Evolutionary conservation across 2,888 invertebrate species (phyloP).

Genomic region (Phaonia tiefii): DNA sequence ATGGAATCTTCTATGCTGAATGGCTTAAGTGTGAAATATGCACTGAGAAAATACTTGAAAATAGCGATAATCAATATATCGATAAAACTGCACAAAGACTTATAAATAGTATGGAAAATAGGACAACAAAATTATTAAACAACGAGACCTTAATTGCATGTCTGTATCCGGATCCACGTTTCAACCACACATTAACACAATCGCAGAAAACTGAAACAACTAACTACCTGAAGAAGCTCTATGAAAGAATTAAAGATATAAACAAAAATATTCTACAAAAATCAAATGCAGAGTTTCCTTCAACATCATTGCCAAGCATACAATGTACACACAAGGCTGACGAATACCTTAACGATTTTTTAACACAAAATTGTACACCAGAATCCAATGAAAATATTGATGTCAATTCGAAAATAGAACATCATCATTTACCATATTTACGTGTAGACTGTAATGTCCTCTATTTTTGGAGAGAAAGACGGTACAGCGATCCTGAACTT

Average conservation of each 20-base stretch:
- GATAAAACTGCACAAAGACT: slow-evolving; percentile 4
- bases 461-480: slow-evolving; percentile 35
- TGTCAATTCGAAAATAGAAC: slow-evolving; percentile 23
- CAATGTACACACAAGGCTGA: not conserved
- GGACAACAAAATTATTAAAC: not conserved
- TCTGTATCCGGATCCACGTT: not conserved
- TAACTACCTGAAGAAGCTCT: slow-evolving; percentile 25
- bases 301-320: not conserved
- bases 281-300: too few relatives aligned
- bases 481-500: slow-evolving; percentile 5
- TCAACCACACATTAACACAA: not conserved
- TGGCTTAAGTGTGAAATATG: slow-evolving; percentile 25
- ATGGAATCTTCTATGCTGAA: slow-evolving; percentile 29
- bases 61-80: not conserved
- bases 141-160: not conserved
- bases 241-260: slow-evolving; percentile 27
- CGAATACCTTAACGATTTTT: too few relatives aligned
- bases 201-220: slow-evolving; percentile 6
- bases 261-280: too few relatives aligned
- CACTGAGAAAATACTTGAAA: not conserved
- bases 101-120: slow-evolving; percentile 1
- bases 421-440: slow-evolving; percentile 11
- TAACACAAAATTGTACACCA: too few relatives aligned
- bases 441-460: slow-evolving; percentile 31
- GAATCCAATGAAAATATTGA: too few relatives aligned